phyloP scores from a whole-genome alignment of 2,113 vertebrate species.

The Psammodynastes pulverulentus region DNA sequence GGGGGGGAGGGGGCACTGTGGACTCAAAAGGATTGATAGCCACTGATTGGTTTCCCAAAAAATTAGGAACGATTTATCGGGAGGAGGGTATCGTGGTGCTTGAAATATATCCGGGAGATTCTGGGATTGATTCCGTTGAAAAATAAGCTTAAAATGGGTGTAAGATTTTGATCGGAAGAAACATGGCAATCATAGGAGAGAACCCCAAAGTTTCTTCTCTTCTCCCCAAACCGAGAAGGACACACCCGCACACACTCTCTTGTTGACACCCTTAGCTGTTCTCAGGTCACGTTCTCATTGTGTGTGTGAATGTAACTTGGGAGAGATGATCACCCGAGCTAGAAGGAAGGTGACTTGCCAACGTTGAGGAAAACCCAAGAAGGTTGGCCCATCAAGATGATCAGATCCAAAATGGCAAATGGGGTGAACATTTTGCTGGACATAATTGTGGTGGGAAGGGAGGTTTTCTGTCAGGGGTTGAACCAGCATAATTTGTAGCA shows the following conservation, averaged over 20 bases:
- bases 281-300: neutral
- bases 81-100: neutral
- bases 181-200: neutral
- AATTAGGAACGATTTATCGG: neutral
- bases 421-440: neutral
- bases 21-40: neutral
- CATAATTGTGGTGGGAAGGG: neutral
- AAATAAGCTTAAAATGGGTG: neutral
- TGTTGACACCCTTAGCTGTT: neutral
- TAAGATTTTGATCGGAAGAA: neutral
- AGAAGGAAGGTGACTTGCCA: neutral
- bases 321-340: neutral
- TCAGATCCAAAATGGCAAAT: neutral
- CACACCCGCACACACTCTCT: neutral
- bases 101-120: neutral
- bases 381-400: neutral
- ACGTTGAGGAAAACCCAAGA: neutral
- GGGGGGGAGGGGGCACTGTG: neutral
- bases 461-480: neutral
- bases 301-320: neutral
- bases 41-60: neutral
- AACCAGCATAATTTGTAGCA: neutral
- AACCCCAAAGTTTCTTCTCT: neutral
- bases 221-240: neutral
- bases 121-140: neutral